A percentile compares a stretch with the other conserved stretches of the same genome.
phyloP scores from a whole-genome alignment of 2,113 vertebrate genomes.

The Hylia prasina region DNA sequence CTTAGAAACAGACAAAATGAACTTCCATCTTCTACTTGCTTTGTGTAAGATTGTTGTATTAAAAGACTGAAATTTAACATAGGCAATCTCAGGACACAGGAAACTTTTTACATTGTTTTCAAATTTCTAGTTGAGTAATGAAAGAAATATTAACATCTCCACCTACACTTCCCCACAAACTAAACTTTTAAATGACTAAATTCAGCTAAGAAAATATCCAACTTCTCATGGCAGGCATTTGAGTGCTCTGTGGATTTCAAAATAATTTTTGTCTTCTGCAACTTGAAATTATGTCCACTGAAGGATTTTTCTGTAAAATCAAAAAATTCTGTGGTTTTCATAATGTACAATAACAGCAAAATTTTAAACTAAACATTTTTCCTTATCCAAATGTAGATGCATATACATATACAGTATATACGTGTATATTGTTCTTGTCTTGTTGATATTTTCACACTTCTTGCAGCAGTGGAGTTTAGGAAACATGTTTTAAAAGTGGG shows the following conservation, averaged over 20 bases:
- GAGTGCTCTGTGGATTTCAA: background rate
- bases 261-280: background rate
- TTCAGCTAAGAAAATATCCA: background rate
- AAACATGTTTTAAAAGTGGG: background rate
- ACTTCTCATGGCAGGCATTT: background rate
- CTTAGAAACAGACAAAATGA: background rate
- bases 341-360: background rate
- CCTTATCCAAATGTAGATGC: background rate
- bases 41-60: background rate
- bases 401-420: no score
- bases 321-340: background rate
- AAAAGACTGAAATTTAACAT: background rate
- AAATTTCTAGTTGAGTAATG: conserved; percentile 41
- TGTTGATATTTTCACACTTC: background rate
- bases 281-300: background rate
- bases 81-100: conserved; percentile 11
- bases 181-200: conserved; percentile 38
- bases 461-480: background rate
- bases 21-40: background rate
- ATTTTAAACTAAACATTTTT: background rate
- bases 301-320: background rate
- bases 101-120: conserved; percentile 21
- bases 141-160: conserved; percentile 52
- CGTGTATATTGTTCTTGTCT: no score
- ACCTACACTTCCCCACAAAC: conserved; percentile 55